Conservation (phyloP, 2,113 vertebrate genomes). For the Otolemur garnettii region DNA sequence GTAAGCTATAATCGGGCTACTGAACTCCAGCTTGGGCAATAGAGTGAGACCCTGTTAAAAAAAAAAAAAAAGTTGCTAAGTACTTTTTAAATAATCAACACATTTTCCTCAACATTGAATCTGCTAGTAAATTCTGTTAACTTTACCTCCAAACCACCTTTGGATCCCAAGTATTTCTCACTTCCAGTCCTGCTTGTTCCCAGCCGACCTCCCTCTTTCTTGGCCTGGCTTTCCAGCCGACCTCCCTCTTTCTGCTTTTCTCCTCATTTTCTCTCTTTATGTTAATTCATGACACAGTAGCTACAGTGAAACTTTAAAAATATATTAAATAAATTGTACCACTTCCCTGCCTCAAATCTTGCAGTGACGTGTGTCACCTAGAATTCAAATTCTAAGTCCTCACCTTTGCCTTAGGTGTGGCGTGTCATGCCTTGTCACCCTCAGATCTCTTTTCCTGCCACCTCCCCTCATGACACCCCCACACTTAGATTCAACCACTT, state of each 20-base stretch:
- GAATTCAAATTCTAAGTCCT: background rate
- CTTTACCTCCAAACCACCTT: background rate
- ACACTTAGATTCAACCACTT: background rate
- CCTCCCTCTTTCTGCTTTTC: background rate
- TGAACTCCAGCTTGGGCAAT: too few relatives aligned
- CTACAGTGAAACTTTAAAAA: background rate
- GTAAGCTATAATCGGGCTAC: too few relatives aligned
- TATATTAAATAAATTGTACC: background rate
- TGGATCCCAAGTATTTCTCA: background rate
- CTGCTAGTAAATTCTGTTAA: background rate
- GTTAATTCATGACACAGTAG: background rate
- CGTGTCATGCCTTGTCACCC: background rate
- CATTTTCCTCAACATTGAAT: background rate
- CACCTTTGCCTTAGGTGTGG: background rate
- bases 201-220: background rate
- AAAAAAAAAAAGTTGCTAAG: background rate
- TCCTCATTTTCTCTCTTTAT: background rate
- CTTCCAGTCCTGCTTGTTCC: background rate
- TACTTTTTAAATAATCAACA: background rate
- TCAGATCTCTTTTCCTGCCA: background rate
- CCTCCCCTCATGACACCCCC: background rate
- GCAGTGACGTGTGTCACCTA: background rate
- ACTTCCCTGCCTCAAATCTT: background rate
- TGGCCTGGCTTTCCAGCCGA: background rate
- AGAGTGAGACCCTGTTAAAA: too few relatives aligned